These are phyloP conservation scores for Salvelinus fontinalis DNA, from an alignment of 2,113 vertebrate species.

Conservation along the genomic window DNA sequence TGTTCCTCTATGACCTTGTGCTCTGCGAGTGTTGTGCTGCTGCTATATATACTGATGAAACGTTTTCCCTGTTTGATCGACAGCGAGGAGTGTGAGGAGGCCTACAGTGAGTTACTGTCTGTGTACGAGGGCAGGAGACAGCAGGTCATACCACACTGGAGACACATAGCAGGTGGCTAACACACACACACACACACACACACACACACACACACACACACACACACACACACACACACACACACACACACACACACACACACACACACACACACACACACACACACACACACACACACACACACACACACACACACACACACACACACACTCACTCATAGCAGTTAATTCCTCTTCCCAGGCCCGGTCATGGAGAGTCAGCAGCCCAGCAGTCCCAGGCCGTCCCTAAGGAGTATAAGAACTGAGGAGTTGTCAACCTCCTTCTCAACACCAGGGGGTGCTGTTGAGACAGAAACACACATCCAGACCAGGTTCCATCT, in stretches of 20 bases:
- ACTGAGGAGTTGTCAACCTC: conserved; percentile 14
- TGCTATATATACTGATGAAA: neutral
- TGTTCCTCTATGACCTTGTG: too few relatives aligned
- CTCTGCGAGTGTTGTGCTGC: too few relatives aligned
- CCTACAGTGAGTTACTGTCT: conserved; percentile 61
- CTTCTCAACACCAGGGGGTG: conserved; percentile 10
- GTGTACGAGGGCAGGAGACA: conserved; percentile 39
- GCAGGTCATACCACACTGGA: conserved; percentile 2
- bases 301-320: neutral
- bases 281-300: neutral
- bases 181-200: neutral
- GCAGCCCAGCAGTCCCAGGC: neutral
- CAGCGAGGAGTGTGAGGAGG: conserved; percentile 74
- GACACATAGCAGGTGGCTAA: conserved; percentile 27
- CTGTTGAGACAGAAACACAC: neutral
- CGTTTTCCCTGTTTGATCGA: conserved; percentile 24
- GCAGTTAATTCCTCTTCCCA: neutral
- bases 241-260: too few relatives aligned
- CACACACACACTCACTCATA: neutral
- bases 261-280: too few relatives aligned
- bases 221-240: too few relatives aligned
- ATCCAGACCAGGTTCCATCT: neutral
- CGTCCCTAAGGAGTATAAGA: neutral
- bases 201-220: too few relatives aligned
- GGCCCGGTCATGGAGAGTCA: neutral